These are phyloP conservation scores for Diadegma fenestrale DNA, from an alignment of 2,888 invertebrate species.

Conservation along the genomic window DNA sequence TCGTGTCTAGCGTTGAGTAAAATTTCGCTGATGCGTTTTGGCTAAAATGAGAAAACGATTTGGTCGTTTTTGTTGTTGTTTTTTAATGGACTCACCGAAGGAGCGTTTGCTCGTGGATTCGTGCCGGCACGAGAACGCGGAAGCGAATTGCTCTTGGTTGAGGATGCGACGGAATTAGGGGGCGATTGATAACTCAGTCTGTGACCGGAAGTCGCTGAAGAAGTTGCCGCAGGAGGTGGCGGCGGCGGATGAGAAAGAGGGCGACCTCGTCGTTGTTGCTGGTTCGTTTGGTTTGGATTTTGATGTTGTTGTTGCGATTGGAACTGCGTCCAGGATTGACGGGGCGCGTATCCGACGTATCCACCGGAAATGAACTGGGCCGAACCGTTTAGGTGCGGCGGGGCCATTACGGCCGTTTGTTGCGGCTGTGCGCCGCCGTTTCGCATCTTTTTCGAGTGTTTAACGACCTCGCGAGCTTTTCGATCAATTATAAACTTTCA, in stretches of 20 bases:
- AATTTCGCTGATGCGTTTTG: background rate
- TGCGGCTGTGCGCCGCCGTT: constrained; percentile 83
- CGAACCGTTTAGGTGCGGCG: constrained; percentile 85
- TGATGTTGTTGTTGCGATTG: constrained; percentile 77
- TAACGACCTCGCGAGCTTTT: background rate
- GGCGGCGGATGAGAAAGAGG: constrained; percentile 82
- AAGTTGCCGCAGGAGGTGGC: constrained; percentile 75
- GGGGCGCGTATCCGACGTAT: constrained; percentile 86
- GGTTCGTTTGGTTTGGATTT: constrained; percentile 41
- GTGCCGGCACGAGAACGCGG: constrained; percentile 75
- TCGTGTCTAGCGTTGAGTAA: too few species aligned
- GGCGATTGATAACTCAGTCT: constrained; percentile 68
- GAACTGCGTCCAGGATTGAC: constrained; percentile 85
- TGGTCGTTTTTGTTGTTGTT: background rate
- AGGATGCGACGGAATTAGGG: constrained; percentile 69
- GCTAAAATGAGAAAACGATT: background rate
- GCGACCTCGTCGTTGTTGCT: constrained; percentile 71
- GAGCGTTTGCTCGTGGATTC: constrained; percentile 77
- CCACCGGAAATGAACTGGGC: constrained; percentile 86
- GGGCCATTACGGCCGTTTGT: constrained; percentile 83
- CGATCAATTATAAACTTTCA: background rate
- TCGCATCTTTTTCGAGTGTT: constrained; percentile 75
- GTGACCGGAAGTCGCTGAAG: constrained; percentile 71
- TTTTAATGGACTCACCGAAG: constrained; percentile 81
- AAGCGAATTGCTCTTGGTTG: constrained; percentile 76